A percentile compares a stretch with the other conserved stretches of the same genome.
Conservation (phyloP, 2,113 vertebrate genomes). For the Aix galericulata region DNA sequence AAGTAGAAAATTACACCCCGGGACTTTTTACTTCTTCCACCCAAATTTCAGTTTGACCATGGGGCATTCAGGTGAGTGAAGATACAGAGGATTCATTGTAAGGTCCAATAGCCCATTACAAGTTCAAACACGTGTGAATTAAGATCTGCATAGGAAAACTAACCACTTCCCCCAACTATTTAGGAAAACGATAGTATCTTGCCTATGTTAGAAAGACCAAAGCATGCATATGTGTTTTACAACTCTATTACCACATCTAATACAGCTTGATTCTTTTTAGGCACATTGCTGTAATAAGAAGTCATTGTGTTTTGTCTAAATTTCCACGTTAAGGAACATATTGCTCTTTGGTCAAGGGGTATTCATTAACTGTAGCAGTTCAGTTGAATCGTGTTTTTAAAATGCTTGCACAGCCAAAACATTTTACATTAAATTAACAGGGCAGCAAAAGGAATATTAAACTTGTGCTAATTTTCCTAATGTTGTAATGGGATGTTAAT, state of each 20-base stretch:
- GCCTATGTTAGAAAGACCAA: background rate
- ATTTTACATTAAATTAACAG: background rate
- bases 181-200: background rate
- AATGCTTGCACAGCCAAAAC: background rate
- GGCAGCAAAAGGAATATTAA: background rate
- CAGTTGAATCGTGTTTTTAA: background rate
- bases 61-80: background rate
- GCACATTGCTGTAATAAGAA: background rate
- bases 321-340: background rate
- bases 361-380: background rate
- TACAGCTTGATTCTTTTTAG: background rate
- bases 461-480: background rate
- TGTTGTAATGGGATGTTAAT: background rate
- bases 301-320: background rate
- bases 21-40: background rate
- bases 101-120: background rate
- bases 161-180: background rate
- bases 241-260: background rate
- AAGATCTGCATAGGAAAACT: background rate
- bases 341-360: background rate
- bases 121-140: background rate
- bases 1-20: background rate
- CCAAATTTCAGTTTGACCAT: background rate
- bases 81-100: background rate
- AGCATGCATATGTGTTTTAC: background rate